Conservation (phyloP, 2,888 invertebrate genomes). For the Pandemis corylana region DNA sequence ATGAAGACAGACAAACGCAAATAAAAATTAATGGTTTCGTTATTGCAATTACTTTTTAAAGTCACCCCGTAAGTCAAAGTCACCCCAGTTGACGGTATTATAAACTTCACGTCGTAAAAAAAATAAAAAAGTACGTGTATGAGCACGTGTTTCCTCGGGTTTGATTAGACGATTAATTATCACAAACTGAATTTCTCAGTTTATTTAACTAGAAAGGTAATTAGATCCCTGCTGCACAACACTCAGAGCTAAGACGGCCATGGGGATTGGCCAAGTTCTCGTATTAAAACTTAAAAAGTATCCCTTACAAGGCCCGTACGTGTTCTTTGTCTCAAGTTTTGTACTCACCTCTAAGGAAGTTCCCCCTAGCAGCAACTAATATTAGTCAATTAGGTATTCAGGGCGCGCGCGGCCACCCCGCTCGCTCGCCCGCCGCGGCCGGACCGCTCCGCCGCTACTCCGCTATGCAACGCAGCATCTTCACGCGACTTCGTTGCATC, state of each 20-base stretch:
- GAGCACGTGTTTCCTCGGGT: not conserved
- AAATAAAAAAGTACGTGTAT: not conserved
- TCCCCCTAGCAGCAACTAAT: constrained; percentile 77
- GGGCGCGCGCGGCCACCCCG: constrained; percentile 73
- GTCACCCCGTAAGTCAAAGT: too few relatives aligned
- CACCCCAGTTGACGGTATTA: not conserved
- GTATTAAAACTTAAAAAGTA: constrained; percentile 75
- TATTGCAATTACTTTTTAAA: too few relatives aligned
- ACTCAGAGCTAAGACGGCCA: constrained; percentile 39
- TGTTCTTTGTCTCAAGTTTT: constrained; percentile 82
- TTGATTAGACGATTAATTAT: not conserved
- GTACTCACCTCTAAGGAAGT: constrained; percentile 78
- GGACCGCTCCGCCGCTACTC: constrained; percentile 31
- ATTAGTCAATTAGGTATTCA: constrained; percentile 84
- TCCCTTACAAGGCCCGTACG: constrained; percentile 72
- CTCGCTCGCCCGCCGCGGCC: constrained; percentile 63
- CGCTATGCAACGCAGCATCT: constrained; percentile 40
- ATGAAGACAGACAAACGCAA: too few relatives aligned
- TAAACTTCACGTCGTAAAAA: not conserved
- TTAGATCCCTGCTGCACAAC: constrained; percentile 36
- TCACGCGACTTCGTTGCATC: constrained; percentile 41
- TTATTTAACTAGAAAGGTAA: not conserved
- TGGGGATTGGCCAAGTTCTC: constrained; percentile 56
- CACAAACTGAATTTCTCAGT: not conserved
- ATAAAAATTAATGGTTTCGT: too few relatives aligned